phyloP scores from a whole-genome alignment of 64 coral and sea anemone species.

The Montipora cactus region DNA sequence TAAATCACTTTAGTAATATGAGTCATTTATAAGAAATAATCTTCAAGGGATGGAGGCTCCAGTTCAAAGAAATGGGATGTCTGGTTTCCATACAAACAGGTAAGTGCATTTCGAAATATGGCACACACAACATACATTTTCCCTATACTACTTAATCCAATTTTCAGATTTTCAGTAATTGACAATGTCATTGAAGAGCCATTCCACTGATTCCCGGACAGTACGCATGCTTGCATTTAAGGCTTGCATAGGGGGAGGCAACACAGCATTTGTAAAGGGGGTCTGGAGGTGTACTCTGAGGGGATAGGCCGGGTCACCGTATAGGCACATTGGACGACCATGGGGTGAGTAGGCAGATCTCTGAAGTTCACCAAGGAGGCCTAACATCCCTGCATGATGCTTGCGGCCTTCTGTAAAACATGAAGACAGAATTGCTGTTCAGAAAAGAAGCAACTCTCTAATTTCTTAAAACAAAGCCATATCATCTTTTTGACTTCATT shows the following conservation, averaged over 20 bases:
- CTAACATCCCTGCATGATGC: background rate
- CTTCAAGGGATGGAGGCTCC: slow-evolving; percentile 8
- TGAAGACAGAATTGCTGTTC: background rate
- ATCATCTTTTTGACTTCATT: too few species aligned
- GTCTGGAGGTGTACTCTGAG: background rate
- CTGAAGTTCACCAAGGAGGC: slow-evolving; percentile 29
- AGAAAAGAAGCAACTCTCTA: too few species aligned
- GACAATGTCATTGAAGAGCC: too few species aligned
- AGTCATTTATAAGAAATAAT: slow-evolving; percentile 43
- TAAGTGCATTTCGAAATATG: too few species aligned
- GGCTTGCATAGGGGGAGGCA: slow-evolving; percentile 8
- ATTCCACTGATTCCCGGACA: slow-evolving; percentile 21
- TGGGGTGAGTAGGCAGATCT: slow-evolving; percentile 14
- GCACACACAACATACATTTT: too few species aligned
- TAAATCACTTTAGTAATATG: background rate
- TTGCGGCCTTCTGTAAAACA: background rate
- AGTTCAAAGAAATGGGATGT: slow-evolving; percentile 54
- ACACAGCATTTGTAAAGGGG: slow-evolving; percentile 25
- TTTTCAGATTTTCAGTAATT: too few species aligned
- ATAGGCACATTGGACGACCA: slow-evolving; percentile 33
- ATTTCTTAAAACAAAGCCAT: too few species aligned
- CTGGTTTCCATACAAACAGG: slow-evolving; percentile 31
- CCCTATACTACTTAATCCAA: too few species aligned
- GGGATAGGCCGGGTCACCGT: background rate
- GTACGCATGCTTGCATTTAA: slow-evolving; percentile 50